Conservation (phyloP, 2,113 vertebrate species). For the Leptodactylus fuscus region DNA sequence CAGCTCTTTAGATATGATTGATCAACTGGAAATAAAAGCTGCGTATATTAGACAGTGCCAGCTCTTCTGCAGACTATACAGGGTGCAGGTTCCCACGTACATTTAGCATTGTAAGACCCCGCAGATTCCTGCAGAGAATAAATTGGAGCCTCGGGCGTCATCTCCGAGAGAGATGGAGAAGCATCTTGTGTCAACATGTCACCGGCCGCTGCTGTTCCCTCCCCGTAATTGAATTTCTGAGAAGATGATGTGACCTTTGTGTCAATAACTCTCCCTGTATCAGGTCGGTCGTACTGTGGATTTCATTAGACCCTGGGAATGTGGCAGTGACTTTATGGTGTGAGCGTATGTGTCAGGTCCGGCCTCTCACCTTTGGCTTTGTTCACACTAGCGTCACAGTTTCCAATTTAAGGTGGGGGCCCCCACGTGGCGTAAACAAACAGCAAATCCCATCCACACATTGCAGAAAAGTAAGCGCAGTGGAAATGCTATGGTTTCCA, state of each 20-base stretch:
- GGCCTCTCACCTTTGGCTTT: not conserved
- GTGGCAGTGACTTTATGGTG: not conserved
- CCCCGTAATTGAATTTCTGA: constrained; percentile 36
- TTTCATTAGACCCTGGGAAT: no score
- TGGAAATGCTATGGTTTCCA: no score
- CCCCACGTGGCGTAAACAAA: no score
- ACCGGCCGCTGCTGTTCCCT: not conserved
- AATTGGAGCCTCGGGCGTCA: not conserved
- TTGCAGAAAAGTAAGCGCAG: no score
- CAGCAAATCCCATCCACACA: no score
- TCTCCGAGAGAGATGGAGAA: not conserved
- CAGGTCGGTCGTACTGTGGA: not conserved
- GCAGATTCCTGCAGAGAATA: not conserved
- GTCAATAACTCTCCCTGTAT: not conserved
- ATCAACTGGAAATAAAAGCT: not conserved
- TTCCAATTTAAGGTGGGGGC: no score
- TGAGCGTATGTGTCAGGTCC: not conserved
- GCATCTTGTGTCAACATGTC: constrained; percentile 16
- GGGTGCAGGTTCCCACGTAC: no score
- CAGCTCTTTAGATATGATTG: no score
- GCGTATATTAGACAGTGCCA: no score
- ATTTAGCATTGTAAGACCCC: not conserved
- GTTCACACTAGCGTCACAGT: no score
- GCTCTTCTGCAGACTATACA: not conserved
- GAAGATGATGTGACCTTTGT: constrained; percentile 34